Evolutionary conservation across 2,113 vertebrate genomes (phyloP).

Genomic region (Vireo altiloquus): DNA sequence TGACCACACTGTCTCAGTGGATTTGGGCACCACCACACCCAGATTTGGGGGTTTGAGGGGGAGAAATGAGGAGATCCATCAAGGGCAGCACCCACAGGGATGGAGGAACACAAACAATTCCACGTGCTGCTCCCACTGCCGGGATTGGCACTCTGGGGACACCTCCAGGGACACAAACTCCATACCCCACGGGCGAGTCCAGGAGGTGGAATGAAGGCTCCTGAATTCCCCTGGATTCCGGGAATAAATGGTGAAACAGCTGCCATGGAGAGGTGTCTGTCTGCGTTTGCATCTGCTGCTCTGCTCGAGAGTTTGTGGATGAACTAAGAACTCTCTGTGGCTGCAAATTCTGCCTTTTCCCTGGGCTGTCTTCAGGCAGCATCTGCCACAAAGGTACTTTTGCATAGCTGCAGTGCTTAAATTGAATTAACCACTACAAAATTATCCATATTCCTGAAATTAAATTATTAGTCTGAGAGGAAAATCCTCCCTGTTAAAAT

Average conservation of each 20-base stretch:
- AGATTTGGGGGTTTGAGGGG: neutral
- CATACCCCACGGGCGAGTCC: rapidly evolving
- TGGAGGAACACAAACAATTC: neutral
- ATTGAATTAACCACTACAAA: neutral
- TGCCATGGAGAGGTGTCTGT: neutral
- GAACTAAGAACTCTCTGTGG: neutral
- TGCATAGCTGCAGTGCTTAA: neutral
- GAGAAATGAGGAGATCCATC: rapidly evolving
- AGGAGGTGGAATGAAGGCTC: neutral
- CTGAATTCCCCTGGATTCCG: neutral
- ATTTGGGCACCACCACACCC: neutral
- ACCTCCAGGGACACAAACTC: neutral
- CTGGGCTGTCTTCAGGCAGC: neutral
- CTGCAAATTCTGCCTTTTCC: neutral
- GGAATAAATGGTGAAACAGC: neutral
- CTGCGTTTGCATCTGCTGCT: neutral
- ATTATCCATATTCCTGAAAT: neutral
- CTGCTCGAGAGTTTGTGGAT: neutral
- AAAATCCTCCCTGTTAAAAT: neutral
- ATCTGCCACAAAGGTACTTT: neutral
- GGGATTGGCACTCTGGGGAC: neutral
- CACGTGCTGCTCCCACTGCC: neutral
- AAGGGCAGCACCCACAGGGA: neutral
- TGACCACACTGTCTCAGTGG: rapidly evolving
- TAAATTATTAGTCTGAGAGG: neutral